Evolutionary conservation across 2,888 invertebrate genomes (phyloP), one percentile per base, ranked within the genome.

Genomic region (Serripes groenlandicus): DNA sequence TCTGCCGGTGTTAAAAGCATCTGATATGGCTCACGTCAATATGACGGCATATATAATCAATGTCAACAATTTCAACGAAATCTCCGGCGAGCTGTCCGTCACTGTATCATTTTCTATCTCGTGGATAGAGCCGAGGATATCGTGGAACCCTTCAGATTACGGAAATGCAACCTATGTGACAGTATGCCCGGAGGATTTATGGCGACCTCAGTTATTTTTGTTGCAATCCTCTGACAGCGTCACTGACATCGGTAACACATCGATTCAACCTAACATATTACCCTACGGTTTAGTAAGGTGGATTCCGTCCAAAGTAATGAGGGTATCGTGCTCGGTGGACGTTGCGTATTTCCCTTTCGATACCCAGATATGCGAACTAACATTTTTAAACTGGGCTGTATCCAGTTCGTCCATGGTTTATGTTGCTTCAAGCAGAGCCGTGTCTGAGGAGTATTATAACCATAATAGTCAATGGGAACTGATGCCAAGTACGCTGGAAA

Each of bases 281-380:
- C 28, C 54, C n/a, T 54, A 49, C 35, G 85, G 85, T 21, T 21
- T 18, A 0, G 66, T 73, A 3, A 3, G 4, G 7, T 79, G 85
- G 81, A 52, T 5, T 23, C 23, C 60, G 0, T 74, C 75, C 3
- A 49, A 71, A 11, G 73, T 81, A 15, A 23, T 79, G 18, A 64
- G 42, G 34, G 49, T 34, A 2, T 37, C 62, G 3, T 85, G 81
- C 60, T 64, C 71, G n/a, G 73, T 75, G 1, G 74, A 79, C 68
- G 81, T 81, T 3, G 76, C 69, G 42, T 68, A 66, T 32, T 85
- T 79, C 56, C 85, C 85, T 0, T 81, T 79, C 64, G 81, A 85
- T 28, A 60, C 3, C 26, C 85, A 85, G 42, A 35, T 34, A 3
- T 81, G 81, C 42, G 1, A 28, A 2, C 7, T 85, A 1, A 42